Conservation (phyloP, 2,888 invertebrate genomes). For the Beris chalybata region DNA sequence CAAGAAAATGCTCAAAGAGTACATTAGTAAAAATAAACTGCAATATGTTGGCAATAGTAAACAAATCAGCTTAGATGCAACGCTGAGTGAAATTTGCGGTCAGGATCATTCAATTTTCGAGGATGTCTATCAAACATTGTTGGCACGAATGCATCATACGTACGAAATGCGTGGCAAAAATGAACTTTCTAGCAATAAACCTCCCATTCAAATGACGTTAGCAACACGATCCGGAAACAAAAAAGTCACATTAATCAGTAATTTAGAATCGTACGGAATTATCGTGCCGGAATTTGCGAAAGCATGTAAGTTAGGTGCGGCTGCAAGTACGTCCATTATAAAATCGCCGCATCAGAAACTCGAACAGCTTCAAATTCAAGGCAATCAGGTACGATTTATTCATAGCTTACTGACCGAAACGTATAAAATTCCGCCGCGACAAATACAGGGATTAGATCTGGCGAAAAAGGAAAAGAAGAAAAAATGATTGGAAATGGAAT, state of each 20-base stretch:
- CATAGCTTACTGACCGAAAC: slow-evolving; percentile 53
- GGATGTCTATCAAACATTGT: slow-evolving; percentile 66
- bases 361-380: slow-evolving; percentile 84
- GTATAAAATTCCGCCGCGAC: slow-evolving; percentile 54
- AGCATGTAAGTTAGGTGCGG: slow-evolving; percentile 80
- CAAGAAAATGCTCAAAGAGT: slow-evolving; percentile 69
- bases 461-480: slow-evolving; percentile 49
- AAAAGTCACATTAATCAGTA: slow-evolving; percentile 88
- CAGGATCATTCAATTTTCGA: slow-evolving; percentile 63
- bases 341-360: slow-evolving; percentile 70
- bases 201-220: slow-evolving; percentile 76
- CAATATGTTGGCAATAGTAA: slow-evolving; percentile 55
- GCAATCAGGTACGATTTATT: slow-evolving; percentile 74
- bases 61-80: slow-evolving; percentile 49
- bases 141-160: slow-evolving; percentile 64
- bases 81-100: slow-evolving; percentile 47
- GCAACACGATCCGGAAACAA: slow-evolving; percentile 83
- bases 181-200: slow-evolving; percentile 68
- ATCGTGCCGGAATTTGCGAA: slow-evolving; percentile 76
- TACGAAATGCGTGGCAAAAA: slow-evolving; percentile 54
- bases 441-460: slow-evolving; percentile 53
- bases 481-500: slow-evolving; percentile 13
- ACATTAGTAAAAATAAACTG: slow-evolving; percentile 68
- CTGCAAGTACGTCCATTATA: slow-evolving; percentile 82
- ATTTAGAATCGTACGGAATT: slow-evolving; percentile 86